Percentiles rank a stretch among this genome's conserved stretches.
Evolutionary conservation across 2,888 invertebrate species (phyloP).

Genomic region (Lingula anatina): DNA sequence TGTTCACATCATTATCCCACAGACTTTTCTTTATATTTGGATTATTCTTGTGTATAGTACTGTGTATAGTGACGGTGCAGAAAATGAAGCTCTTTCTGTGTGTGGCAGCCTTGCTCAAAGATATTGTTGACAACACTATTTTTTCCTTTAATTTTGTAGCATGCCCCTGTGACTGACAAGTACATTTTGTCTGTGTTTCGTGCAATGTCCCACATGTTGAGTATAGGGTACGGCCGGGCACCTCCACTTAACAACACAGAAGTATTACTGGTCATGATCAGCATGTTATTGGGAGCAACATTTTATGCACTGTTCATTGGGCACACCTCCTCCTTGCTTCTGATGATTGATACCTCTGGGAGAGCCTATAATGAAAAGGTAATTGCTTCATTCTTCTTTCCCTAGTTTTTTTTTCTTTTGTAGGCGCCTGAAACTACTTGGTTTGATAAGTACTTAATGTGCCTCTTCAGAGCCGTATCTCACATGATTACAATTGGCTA

Average conservation of each 20-base stretch:
- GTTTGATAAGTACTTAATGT: too few relatives aligned
- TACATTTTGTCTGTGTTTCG: neutral
- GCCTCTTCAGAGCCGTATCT: constrained; percentile 12
- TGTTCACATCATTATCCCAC: too few relatives aligned
- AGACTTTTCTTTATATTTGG: too few relatives aligned
- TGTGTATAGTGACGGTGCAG: too few relatives aligned
- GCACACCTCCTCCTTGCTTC: constrained; percentile 10
- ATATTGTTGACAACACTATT: too few relatives aligned
- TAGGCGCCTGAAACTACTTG: too few relatives aligned
- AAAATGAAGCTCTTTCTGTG: too few relatives aligned
- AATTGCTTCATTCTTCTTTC: too few relatives aligned
- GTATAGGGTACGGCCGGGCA: neutral
- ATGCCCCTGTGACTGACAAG: neutral
- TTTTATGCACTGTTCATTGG: constrained; percentile 18
- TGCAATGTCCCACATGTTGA: neutral
- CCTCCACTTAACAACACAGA: constrained; percentile 8
- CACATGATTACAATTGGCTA: constrained; percentile 16
- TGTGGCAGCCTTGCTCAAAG: too few relatives aligned
- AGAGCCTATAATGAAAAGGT: constrained; percentile 14
- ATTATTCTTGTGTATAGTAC: too few relatives aligned
- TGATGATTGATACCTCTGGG: constrained; percentile 11
- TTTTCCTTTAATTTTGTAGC: too few relatives aligned
- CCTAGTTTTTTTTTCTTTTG: neutral
- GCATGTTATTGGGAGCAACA: constrained; percentile 11
- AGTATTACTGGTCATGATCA: constrained; percentile 10